phyloP scores from a whole-genome alignment of 2,113 vertebrate species.

The Arvicanthis niloticus region DNA sequence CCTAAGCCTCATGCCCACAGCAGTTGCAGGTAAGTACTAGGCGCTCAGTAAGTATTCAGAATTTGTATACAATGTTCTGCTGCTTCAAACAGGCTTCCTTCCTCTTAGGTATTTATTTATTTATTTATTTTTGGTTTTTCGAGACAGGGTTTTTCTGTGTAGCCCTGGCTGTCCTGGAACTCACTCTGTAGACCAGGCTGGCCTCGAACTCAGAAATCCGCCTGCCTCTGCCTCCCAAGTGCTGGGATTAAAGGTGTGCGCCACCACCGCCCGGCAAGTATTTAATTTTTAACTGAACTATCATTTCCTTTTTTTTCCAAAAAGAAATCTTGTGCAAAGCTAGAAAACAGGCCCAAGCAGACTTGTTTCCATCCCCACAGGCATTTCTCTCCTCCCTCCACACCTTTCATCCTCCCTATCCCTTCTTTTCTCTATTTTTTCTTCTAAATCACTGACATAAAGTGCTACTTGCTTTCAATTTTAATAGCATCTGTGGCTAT shows the following conservation, averaged over 20 bases:
- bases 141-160: no score
- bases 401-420: background rate
- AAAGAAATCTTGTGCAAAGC: slow-evolving; percentile 16
- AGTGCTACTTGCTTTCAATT: slow-evolving; percentile 19
- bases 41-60: background rate
- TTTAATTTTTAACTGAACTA: background rate
- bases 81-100: background rate
- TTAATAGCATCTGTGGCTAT: background rate
- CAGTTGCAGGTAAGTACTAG: background rate
- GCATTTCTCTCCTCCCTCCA: background rate
- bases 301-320: background rate
- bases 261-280: no score
- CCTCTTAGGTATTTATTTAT: background rate
- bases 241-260: no score
- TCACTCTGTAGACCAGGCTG: no score
- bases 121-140: no score
- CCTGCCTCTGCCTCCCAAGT: no score
- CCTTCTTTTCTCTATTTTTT: background rate
- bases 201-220: no score
- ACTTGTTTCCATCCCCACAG: background rate
- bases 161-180: no score
- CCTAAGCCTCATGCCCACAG: background rate
- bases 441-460: background rate
- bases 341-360: background rate
- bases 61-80: background rate